These are phyloP conservation scores for Bufotes viridis DNA, from an alignment of 2,797 vertebrate species.

Conservation along the genomic window DNA sequence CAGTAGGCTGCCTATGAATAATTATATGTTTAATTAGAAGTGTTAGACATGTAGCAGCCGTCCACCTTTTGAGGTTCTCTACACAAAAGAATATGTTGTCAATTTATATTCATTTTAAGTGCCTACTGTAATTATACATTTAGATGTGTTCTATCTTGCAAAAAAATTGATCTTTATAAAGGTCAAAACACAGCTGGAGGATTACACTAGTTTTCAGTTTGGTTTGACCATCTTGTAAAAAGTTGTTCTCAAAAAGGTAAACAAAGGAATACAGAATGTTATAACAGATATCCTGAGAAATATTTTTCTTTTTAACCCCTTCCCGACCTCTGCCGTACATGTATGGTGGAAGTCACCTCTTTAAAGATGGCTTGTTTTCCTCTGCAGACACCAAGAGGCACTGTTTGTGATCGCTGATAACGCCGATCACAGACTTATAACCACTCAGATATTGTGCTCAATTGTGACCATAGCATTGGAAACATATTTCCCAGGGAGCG, in stretches of 20 bases:
- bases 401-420: too few relatives aligned
- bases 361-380: too few relatives aligned
- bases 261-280: background rate
- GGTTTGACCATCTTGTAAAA: constrained; percentile 1
- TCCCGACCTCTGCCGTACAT: too few relatives aligned
- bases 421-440: too few relatives aligned
- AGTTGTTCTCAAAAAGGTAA: background rate
- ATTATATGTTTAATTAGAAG: constrained; percentile 10
- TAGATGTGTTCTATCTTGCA: constrained; percentile 14
- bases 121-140: constrained; percentile 11
- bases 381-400: too few relatives aligned
- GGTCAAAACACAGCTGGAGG: constrained; percentile 17
- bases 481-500: too few relatives aligned
- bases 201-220: background rate
- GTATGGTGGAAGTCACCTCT: too few relatives aligned
- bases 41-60: background rate
- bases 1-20: background rate
- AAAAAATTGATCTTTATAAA: constrained; percentile 27
- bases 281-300: background rate
- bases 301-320: background rate
- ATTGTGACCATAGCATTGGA: too few relatives aligned
- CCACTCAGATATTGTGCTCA: too few relatives aligned
- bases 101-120: constrained; percentile 3
- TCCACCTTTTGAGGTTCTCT: constrained; percentile 5
- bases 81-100: background rate